Base-by-base conservation (phyloP, 2,113 vertebrate species). In the Neogale vison region DNA sequence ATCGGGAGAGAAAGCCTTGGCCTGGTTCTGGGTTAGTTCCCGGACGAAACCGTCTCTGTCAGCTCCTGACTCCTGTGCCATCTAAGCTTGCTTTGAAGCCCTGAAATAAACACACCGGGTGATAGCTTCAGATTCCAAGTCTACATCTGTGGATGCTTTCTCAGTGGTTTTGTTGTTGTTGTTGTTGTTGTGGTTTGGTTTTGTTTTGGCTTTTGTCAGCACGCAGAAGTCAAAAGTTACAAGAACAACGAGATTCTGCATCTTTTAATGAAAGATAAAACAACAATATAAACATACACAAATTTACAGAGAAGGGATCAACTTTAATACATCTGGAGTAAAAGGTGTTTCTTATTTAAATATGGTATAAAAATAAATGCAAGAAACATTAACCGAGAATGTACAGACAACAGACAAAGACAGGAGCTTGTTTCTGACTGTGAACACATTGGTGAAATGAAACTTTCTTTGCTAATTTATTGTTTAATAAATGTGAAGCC, bases 281-380 rank as follows among this genome's bases (percentile, higher is more conserved):
- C 98, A 99, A 98, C 98, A 98, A 99, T 99, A 99, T 99, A 99
- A 99, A 99, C 99, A 98, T 99, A 99, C 99, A 99, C 98, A 98
- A 98, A 99, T 98, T 99, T 99, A 99, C 99, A 99, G 99, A 99
- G 99, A 99, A 99, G 99, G 99, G 98, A 98, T 98, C 99, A 99
- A 99, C 98, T 99, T 99, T 99, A 99, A 99, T 99, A 99, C 99
- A 99, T 99, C 98, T 98, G 99, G 99, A 99, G 98, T 99, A 99
- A 99, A 99, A 99, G 99, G 99, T 99, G 99, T 99, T 99, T 97
- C 98, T 98, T 98, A 85, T 99, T 99, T 99, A 99, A 99, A 99
- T 99, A 99, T 99, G 99, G 99, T 99, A 99, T 99, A 99, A 99
- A 99, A 99, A 99, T 99, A 99, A 99, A 99, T 98, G 99, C 99